phyloP scores from a whole-genome alignment of 2,113 vertebrate species.

The Corythornis cristatus region DNA sequence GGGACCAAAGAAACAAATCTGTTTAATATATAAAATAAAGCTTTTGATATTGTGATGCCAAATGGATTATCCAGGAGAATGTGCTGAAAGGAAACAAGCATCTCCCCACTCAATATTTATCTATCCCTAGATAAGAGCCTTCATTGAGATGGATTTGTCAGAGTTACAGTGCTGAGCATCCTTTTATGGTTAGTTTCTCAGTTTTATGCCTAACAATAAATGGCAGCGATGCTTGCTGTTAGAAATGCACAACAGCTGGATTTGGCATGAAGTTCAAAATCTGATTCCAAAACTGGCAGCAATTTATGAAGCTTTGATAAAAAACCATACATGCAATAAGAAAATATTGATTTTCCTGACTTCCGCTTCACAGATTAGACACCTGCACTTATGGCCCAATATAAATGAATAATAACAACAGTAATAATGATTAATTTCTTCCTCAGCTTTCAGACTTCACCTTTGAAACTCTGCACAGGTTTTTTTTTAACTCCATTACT shows the following conservation, averaged over 20 bases:
- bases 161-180: conserved; percentile 45
- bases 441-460: background rate
- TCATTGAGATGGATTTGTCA: conserved; percentile 55
- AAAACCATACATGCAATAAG: conserved; percentile 52
- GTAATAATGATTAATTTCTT: conserved; percentile 33
- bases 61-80: conserved; percentile 40
- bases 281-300: conserved; percentile 44
- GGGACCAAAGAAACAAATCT: conserved; percentile 21
- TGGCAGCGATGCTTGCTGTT: background rate
- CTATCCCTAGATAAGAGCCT: conserved; percentile 47
- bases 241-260: conserved; percentile 49
- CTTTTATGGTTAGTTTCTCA: conserved; percentile 59
- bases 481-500: background rate
- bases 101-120: conserved; percentile 53
- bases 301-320: conserved; percentile 52
- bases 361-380: background rate
- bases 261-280: conserved; percentile 43
- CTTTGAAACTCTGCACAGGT: background rate
- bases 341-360: conserved; percentile 63
- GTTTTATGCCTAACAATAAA: conserved; percentile 64
- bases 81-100: conserved; percentile 46
- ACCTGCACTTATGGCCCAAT: conserved; percentile 36
- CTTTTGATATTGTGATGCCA: conserved; percentile 25
- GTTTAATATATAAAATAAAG: conserved; percentile 49
- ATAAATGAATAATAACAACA: conserved; percentile 52